phyloP scores from a whole-genome alignment of 2,888 invertebrate species.

The Harpagoxenus sublaevis region DNA sequence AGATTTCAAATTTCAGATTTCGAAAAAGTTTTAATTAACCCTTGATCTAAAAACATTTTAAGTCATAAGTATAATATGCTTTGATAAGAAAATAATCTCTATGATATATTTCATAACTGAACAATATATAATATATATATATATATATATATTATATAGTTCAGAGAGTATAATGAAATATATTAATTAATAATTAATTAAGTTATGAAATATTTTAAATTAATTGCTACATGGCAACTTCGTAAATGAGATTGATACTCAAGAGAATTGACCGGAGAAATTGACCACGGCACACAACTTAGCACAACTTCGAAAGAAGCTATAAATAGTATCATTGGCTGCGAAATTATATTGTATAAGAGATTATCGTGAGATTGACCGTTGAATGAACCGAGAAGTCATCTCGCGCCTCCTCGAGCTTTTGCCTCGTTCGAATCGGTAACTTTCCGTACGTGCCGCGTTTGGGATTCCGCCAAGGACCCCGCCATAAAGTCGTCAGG shows the following conservation, averaged over 20 bases:
- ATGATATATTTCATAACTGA: neutral
- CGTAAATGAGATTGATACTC: neutral
- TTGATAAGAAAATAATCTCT: neutral
- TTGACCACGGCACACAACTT: neutral
- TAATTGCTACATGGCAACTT: neutral
- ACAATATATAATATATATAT: neutral
- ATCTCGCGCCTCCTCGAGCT: constrained; percentile 29
- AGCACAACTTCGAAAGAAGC: neutral
- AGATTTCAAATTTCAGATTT: constrained; percentile 7
- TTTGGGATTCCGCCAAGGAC: constrained; percentile 49
- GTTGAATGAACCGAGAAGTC: constrained; percentile 26
- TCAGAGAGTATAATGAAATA: too few relatives aligned
- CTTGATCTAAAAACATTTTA: neutral
- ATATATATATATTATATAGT: too few relatives aligned
- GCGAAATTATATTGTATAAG: constrained; percentile 3
- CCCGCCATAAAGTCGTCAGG: constrained; percentile 57
- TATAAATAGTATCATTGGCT: neutral
- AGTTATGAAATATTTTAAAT: neutral
- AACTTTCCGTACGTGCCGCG: constrained; percentile 56
- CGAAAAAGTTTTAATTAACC: constrained; percentile 34
- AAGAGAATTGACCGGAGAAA: neutral
- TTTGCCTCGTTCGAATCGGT: constrained; percentile 40
- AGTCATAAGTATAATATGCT: neutral
- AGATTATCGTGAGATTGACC: constrained; percentile 14
- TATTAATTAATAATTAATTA: too few relatives aligned